Conservation (phyloP, 2,797 vertebrate species). For the Anolis apletophallus region DNA sequence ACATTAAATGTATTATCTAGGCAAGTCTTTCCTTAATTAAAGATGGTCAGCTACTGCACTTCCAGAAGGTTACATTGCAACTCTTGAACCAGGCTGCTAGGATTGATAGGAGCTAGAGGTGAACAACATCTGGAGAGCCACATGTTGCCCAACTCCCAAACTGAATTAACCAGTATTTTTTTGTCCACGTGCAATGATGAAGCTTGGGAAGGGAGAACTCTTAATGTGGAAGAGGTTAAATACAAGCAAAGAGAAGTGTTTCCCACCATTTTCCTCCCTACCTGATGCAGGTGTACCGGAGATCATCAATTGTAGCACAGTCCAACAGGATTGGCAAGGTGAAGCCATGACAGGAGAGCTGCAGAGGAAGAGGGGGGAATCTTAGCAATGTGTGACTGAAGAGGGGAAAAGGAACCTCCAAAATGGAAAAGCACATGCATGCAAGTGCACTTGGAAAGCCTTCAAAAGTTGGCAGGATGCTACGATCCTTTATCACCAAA, state of each 20-base stretch:
- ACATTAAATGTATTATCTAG: not conserved
- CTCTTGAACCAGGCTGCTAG: not conserved
- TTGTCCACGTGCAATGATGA: not conserved
- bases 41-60: not conserved
- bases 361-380: slow-evolving; percentile 14
- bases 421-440: not conserved
- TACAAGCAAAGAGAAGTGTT: not conserved
- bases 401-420: not conserved
- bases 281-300: slow-evolving; percentile 87
- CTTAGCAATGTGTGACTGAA: not conserved
- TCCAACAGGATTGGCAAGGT: slow-evolving; percentile 83
- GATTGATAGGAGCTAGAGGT: not conserved
- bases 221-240: not conserved
- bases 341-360: slow-evolving; percentile 87
- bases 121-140: not conserved
- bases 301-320: slow-evolving; percentile 84
- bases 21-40: not conserved
- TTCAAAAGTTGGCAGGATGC: too few species aligned
- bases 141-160: not conserved
- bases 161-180: not conserved
- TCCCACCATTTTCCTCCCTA: slow-evolving; percentile 58
- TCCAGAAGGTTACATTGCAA: not conserved
- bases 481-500: too few species aligned
- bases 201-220: not conserved
- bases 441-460: not conserved